A percentile compares a stretch with the other conserved stretches of the same genome.
Conservation (phyloP, 1,140 invertebrate genomes). For the Ephestia elutella region DNA sequence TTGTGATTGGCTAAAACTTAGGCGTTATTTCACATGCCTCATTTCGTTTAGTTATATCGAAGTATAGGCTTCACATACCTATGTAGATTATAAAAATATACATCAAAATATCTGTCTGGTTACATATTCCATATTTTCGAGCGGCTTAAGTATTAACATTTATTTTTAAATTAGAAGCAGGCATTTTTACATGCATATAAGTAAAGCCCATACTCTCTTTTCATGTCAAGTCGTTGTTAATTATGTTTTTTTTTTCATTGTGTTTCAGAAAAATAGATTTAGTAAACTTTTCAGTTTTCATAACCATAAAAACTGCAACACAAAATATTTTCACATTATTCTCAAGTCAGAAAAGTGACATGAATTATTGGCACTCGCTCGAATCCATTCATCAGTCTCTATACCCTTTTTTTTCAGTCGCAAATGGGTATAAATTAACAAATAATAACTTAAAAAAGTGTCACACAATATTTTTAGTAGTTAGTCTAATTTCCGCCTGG, state of each 20-base stretch:
- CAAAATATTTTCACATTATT: not conserved
- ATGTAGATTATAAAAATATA: not conserved
- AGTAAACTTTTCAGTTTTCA: not conserved
- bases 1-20: not conserved
- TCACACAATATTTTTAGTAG: not conserved
- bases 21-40: not conserved
- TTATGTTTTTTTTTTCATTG: not conserved
- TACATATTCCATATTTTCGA: not conserved
- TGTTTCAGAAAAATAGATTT: not conserved
- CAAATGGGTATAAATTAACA: not conserved
- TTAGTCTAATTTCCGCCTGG: conserved; percentile 6
- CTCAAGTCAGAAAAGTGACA: conserved; percentile 5
- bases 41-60: no score
- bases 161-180: not conserved
- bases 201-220: not conserved
- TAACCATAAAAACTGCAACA: not conserved
- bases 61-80: not conserved
- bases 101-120: not conserved
- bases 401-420: conserved; percentile 14
- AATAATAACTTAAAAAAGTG: conserved; percentile 1
- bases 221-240: conserved; percentile 12
- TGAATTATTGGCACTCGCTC: conserved; percentile 16
- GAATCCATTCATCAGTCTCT: conserved; percentile 17
- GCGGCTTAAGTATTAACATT: not conserved
- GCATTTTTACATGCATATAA: not conserved